These are phyloP conservation scores for Strigamia transsilvanica DNA, from an alignment of 2,888 invertebrate genomes.

Conservation along the genomic window DNA sequence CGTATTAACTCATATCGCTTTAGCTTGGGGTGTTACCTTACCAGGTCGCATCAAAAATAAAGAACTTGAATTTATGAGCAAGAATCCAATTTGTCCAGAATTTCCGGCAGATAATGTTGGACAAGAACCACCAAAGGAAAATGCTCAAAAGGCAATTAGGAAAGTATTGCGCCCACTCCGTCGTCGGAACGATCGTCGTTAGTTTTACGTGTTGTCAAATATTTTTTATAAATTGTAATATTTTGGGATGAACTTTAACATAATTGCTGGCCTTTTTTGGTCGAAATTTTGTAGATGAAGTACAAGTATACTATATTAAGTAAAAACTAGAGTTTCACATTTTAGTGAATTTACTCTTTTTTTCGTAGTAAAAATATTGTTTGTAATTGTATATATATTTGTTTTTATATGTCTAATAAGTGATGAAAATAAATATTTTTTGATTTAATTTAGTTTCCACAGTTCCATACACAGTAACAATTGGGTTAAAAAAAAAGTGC, in stretches of 20 bases:
- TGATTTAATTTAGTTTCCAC: too few species aligned
- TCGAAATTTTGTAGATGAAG: too few species aligned
- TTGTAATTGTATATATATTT: too few species aligned
- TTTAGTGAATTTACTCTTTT: too few species aligned
- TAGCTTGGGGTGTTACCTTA: slow-evolving; percentile 69
- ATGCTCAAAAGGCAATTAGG: not conserved
- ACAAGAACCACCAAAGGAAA: not conserved
- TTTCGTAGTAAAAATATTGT: too few species aligned
- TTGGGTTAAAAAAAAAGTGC: too few species aligned
- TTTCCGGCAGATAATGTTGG: not conserved
- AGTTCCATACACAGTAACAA: too few species aligned
- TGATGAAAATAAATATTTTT: too few species aligned
- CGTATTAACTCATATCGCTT: slow-evolving; percentile 68
- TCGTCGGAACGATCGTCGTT: not conserved
- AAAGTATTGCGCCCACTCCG: not conserved
- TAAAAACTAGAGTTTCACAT: too few species aligned
- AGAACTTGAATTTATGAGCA: not conserved
- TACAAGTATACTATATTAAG: too few species aligned
- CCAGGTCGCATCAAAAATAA: slow-evolving; percentile 43
- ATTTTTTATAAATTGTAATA: too few species aligned
- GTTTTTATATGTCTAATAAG: too few species aligned
- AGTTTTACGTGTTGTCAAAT: not conserved
- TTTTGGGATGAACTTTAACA: not conserved
- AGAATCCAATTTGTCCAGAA: not conserved
- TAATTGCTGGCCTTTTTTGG: not conserved